Conservation (phyloP, 2,113 vertebrate species). For the Anhinga rufa region DNA sequence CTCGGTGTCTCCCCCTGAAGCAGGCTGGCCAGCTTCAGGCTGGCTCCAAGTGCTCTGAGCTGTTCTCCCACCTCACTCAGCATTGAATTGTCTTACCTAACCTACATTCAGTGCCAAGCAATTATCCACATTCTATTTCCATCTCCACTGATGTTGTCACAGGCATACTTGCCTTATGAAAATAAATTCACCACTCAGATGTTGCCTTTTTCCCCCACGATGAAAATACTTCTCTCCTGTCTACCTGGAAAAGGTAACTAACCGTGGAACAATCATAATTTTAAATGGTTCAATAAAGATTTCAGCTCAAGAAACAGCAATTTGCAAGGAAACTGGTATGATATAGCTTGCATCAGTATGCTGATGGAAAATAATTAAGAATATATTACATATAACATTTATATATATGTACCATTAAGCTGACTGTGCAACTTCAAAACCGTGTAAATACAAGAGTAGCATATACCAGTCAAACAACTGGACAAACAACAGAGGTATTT, state of each 20-base stretch:
- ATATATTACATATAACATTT: not conserved
- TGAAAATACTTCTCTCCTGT: not conserved
- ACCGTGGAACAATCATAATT: accelerated
- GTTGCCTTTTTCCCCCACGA: not conserved
- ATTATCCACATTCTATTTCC: not conserved
- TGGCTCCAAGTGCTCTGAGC: not conserved
- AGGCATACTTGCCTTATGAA: not conserved
- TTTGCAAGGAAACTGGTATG: not conserved
- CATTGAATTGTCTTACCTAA: not conserved
- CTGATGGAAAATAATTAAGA: not conserved
- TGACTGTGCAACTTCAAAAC: not conserved
- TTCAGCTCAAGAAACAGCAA: not conserved
- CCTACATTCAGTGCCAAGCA: not conserved
- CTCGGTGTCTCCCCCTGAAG: accelerated
- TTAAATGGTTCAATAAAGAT: not conserved
- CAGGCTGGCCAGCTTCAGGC: not conserved
- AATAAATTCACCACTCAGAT: not conserved
- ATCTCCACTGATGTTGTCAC: not conserved
- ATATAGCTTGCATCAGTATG: not conserved
- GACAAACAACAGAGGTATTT: not conserved
- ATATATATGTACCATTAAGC: not conserved
- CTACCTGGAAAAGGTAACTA: not conserved
- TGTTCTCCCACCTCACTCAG: not conserved
- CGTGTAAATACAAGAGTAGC: not conserved
- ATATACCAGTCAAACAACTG: not conserved